Base-by-base conservation (phyloP, 2,113 vertebrate species). In the Sinocyclocheilus anophthalmus region DNA sequence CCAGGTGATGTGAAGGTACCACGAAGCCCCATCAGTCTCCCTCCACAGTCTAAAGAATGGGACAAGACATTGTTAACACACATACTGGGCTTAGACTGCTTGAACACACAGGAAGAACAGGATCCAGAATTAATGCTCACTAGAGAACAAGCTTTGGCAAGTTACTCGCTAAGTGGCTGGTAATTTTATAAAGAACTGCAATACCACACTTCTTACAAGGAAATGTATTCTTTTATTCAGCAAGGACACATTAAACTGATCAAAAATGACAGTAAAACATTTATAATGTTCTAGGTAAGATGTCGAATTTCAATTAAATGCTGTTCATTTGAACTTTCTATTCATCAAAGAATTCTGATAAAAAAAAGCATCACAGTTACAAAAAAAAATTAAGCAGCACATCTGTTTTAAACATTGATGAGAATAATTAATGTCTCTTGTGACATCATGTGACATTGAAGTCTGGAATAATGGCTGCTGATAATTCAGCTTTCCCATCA, bases 1-100 rank as follows among this genome's bases (percentile, higher is more conserved):
- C 95, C 97, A 0, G 97, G 97, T 3, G 95, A 97, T 0, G 90
- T 95, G 81, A 99, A 95, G 2, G 59, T 94, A 37, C 98, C 97
- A 0, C 81, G 88, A 13, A 87, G 26, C 14, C 85, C 94, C 0
- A 1, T 93, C 83, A 99, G 92, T 1, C 18, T 84, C 3, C 94
- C 96, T 4, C 97, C 96, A 0, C 97, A 99, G 4, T 5, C 97
- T 99, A 50, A 79, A 69, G 37, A 88, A 61, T 55, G 18, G 73
- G 42, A 79, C 11, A 48, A 33, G 3, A 70, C 3, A 75, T 83
- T 39, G 50, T 12, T 69, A 10, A 69, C 12, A 55, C 30, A 69
- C 30, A 72, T 70, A 80, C 24, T 6, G 26, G 8, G 9, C 4
- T 72, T 22, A 5, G 33, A 70, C 42, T 9, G 7, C 42, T 70